Base-by-base conservation (phyloP, 2,888 invertebrate genomes). In the Scaptomyza tumidula region DNA sequence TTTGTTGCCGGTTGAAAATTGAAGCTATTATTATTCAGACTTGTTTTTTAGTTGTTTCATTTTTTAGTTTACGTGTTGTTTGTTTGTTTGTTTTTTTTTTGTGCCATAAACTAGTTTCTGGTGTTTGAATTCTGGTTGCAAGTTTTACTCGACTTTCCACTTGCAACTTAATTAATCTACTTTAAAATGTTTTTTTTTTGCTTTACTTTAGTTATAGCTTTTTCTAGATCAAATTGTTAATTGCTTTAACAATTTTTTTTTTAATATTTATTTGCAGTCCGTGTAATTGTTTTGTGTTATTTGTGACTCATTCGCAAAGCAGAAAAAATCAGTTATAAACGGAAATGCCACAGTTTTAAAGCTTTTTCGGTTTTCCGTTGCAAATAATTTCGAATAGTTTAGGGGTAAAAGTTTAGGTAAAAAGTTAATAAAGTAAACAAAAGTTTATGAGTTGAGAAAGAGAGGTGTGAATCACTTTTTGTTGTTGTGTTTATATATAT, bases 21-120 rank as follows among this genome's bases (percentile, higher is more conserved):
- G 81, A 77, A 81, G 83, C 76, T 81, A 85, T 85, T 85, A 89
- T 87, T 74, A 80, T 78, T 66, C 29, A 58, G 75, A 66, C 60
- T 69, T 49, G 58, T 73, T 60, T 73, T 39, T 54, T 48, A 37
- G 29, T 66, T 41, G 9, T 13, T 52, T 61, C n/a, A 11, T 50
- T 68, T 49, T 55, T 52, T 7, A 41, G 16, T 16, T 19, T 55
- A 19, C 39, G n/a, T 39, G 39, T 48, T 43, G 59, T 31, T 44
- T 67, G 53, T 44, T 64, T 50, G 46, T 57, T 56, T 73, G 63
- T 65, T 74, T 55, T 48, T 10, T 62, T 50, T 31, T 49, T 41
- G 55, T 41, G 46, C 37, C 65, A 86, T 67, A 80, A 89, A 89
- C 88, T 75, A 75, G 89, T 88, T 88, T 72, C 57, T 68, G 59